Evolutionary conservation across 2,888 invertebrate species (phyloP).

Genomic region (Nymphalis c-album): DNA sequence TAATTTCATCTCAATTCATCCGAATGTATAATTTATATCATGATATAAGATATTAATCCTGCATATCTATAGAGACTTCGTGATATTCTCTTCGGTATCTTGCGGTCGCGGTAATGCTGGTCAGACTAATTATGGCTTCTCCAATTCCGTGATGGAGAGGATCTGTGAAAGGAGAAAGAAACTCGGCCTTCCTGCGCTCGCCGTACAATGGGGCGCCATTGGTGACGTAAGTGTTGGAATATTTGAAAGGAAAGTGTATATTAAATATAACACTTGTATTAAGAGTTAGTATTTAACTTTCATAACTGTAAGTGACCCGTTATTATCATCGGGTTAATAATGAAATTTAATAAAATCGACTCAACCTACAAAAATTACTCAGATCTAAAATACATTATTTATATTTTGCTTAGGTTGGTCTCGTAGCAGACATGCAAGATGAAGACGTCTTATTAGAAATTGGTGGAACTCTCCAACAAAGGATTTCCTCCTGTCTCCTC

Average conservation of each 20-base stretch:
- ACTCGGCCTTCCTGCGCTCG: conserved; percentile 88
- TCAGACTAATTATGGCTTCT: conserved; percentile 94
- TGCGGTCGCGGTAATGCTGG: conserved; percentile 96
- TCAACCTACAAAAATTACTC: no score
- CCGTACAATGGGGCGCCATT: conserved; percentile 96
- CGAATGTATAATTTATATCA: no score
- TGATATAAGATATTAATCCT: neutral
- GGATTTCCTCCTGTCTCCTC: conserved; percentile 90
- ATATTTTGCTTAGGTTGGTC: conserved; percentile 80
- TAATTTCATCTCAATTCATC: no score
- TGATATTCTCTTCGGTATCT: conserved; percentile 94
- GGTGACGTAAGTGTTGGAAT: conserved; percentile 86
- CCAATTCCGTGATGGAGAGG: conserved; percentile 94
- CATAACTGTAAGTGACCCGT: no score
- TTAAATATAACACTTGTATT: no score
- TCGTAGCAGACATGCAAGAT: conserved; percentile 88
- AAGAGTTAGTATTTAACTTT: no score
- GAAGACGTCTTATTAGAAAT: conserved; percentile 86
- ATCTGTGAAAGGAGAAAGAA: conserved; percentile 88
- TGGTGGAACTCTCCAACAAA: conserved; percentile 92
- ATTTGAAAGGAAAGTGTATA: neutral
- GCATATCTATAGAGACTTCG: conserved; percentile 84
- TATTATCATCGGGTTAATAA: no score
- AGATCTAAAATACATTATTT: neutral
- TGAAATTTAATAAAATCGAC: no score